A percentile compares a stretch with the other conserved stretches of the same genome.
phyloP scores from a whole-genome alignment of 2,113 vertebrate genomes.

The Bungarus multicinctus region DNA sequence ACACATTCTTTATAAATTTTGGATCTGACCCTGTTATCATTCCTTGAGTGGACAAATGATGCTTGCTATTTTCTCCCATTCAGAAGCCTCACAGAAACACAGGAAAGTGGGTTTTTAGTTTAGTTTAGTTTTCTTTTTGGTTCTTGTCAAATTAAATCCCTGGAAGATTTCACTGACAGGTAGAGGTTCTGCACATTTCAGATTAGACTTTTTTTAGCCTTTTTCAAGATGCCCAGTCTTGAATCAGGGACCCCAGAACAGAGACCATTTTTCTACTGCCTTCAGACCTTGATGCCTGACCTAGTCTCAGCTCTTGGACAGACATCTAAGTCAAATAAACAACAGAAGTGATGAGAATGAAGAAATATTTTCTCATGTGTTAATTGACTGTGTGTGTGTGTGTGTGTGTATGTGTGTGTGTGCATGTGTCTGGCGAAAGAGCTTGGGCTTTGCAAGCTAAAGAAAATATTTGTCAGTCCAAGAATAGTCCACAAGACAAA shows the following conservation, averaged over 20 bases:
- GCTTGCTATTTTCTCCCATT: not conserved
- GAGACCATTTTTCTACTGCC: not conserved
- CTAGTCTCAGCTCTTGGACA: not conserved
- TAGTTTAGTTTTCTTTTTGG: not conserved
- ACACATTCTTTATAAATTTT: not conserved
- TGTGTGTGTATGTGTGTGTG: too few species aligned
- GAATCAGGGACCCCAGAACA: too few species aligned
- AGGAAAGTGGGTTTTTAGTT: not conserved
- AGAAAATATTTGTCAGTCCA: not conserved
- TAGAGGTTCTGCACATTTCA: not conserved
- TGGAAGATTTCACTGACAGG: not conserved
- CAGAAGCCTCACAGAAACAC: not conserved
- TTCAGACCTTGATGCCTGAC: not conserved
- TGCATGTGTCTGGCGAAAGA: too few species aligned
- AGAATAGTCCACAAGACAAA: constrained; percentile 33
- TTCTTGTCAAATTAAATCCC: not conserved
- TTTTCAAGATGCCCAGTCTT: not conserved
- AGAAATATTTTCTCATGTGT: not conserved
- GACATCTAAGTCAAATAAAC: not conserved
- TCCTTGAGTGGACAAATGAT: not conserved
- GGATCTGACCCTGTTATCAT: not conserved
- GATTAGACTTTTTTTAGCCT: not conserved
- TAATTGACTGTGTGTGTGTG: too few species aligned
- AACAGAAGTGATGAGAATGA: not conserved
- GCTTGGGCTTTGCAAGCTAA: not conserved